Conservation (phyloP, 2,797 vertebrate species). For the Enteromius argenteus region DNA sequence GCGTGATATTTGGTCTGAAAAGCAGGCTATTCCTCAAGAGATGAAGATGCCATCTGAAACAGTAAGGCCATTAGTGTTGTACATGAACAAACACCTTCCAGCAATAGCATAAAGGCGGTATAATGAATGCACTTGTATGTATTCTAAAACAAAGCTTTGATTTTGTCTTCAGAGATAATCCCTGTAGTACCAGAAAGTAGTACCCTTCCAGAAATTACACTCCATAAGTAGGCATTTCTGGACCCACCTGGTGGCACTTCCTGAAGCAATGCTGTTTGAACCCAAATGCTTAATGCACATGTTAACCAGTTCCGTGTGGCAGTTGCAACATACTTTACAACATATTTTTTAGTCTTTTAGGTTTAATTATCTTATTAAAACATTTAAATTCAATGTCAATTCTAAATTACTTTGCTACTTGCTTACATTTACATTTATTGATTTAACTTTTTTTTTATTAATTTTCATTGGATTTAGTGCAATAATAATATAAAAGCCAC, state of each 20-base stretch:
- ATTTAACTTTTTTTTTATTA: background rate
- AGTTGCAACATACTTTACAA: background rate
- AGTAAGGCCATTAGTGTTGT: slow-evolving; percentile 32
- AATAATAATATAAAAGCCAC: background rate
- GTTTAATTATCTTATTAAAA: background rate
- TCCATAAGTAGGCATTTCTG: slow-evolving; percentile 4
- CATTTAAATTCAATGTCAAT: background rate
- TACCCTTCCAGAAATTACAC: background rate
- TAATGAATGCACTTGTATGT: background rate
- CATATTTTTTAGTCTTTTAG: too few species aligned
- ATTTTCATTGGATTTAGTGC: background rate
- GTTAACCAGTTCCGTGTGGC: background rate
- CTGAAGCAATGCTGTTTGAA: background rate
- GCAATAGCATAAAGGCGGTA: background rate
- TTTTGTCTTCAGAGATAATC: slow-evolving; percentile 7
- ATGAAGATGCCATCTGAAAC: slow-evolving; percentile 25
- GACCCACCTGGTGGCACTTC: background rate
- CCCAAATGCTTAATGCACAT: background rate
- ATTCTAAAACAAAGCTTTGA: slow-evolving; percentile 37
- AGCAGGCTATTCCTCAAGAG: slow-evolving; percentile 23
- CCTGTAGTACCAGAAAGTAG: background rate
- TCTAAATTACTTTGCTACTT: background rate
- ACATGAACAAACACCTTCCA: slow-evolving; percentile 25
- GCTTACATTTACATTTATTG: background rate
- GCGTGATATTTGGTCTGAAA: slow-evolving; percentile 39